Percentiles rank a stretch among this genome's conserved stretches.
phyloP scores from a whole-genome alignment of 1,140 invertebrate genomes.

The Physella acuta region DNA sequence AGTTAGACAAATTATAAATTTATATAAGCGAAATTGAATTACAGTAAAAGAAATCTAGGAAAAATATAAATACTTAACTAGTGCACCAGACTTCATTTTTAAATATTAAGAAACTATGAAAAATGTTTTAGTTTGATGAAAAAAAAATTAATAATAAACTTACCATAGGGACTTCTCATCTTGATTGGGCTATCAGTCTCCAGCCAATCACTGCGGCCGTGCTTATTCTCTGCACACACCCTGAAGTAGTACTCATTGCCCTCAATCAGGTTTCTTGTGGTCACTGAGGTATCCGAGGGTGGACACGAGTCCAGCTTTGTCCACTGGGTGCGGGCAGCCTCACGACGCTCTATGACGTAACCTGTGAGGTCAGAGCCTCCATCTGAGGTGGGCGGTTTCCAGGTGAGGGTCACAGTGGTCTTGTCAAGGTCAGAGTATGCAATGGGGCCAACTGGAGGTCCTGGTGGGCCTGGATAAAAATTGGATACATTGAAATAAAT shows the following conservation, averaged over 20 bases:
- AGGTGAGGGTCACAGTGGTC: constrained; percentile 81
- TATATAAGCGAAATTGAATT: no score
- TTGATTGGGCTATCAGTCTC: constrained; percentile 83
- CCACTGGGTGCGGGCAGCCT: constrained; percentile 67
- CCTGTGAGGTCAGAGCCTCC: constrained; percentile 86
- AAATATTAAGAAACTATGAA: not conserved
- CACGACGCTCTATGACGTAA: constrained; percentile 85
- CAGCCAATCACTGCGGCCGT: constrained; percentile 88
- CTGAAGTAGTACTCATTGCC: constrained; percentile 78
- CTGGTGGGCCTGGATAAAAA: constrained; percentile 37
- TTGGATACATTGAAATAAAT: no score
- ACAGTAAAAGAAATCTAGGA: no score
- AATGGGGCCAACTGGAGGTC: constrained; percentile 59
- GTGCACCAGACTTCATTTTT: no score
- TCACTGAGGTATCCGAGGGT: constrained; percentile 27
- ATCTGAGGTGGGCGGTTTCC: constrained; percentile 87
- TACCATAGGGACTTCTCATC: constrained; percentile 91
- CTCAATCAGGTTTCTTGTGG: constrained; percentile 36
- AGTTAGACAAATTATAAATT: no score
- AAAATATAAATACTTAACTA: no score
- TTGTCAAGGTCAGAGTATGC: constrained; percentile 88
- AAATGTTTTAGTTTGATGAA: not conserved
- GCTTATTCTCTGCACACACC: constrained; percentile 93
- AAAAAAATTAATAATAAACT: constrained; percentile 38
- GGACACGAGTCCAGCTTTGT: constrained; percentile 30